Evolutionary conservation across 2,888 invertebrate genomes (phyloP).

Genomic region (Embidobia sp.): DNA sequence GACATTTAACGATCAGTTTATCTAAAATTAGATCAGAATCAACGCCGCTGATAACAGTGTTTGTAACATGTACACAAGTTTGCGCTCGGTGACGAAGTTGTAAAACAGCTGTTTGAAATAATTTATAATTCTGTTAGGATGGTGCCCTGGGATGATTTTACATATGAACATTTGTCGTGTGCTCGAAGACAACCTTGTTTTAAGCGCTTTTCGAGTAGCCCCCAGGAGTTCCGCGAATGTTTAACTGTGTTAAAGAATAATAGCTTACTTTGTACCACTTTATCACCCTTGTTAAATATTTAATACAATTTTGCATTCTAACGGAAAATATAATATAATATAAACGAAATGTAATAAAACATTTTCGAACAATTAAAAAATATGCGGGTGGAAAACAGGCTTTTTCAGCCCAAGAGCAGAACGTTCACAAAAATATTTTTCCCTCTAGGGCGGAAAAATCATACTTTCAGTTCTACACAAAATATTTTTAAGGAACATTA

Average conservation of each 20-base stretch:
- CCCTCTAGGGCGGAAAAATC: too few species aligned
- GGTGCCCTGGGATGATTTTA: neutral
- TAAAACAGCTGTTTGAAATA: slow-evolving; percentile 31
- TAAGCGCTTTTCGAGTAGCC: neutral
- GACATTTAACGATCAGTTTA: slow-evolving; percentile 21
- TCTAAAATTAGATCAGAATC: slow-evolving; percentile 25
- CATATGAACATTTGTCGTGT: slow-evolving; percentile 7
- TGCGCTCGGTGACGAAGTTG: slow-evolving; percentile 15
- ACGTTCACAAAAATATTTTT: too few species aligned
- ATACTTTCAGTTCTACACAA: too few species aligned
- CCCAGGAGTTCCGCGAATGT: slow-evolving; percentile 1
- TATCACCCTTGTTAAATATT: too few species aligned
- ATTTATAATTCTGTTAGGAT: slow-evolving; percentile 31
- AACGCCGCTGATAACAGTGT: slow-evolving; percentile 23
- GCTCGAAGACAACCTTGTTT: slow-evolving; percentile 1
- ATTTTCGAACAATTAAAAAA: too few species aligned
- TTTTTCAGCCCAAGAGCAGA: too few species aligned
- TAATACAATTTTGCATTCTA: too few species aligned
- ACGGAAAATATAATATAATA: too few species aligned
- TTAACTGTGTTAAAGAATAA: slow-evolving; percentile 4
- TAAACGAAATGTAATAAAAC: too few species aligned
- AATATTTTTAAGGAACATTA: too few species aligned
- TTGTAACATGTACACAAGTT: slow-evolving; percentile 14
- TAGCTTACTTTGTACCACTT: too few species aligned
- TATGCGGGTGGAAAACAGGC: too few species aligned